Conservation (phyloP, 2,797 vertebrate genomes). For the Myiotriccus ornatus region DNA sequence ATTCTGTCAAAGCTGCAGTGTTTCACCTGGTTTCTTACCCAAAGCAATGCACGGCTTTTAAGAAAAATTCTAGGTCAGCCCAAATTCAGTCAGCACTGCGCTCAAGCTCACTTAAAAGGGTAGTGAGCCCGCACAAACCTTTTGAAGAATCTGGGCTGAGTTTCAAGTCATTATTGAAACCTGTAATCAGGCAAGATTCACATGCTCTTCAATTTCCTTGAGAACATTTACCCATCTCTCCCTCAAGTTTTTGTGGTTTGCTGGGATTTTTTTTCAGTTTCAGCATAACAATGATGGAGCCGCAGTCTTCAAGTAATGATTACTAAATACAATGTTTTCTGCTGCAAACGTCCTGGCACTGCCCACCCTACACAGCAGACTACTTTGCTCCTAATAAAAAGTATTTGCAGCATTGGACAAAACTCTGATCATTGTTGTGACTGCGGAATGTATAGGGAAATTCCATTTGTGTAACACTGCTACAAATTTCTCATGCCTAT, state of each 20-base stretch:
- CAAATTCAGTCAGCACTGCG: slow-evolving; percentile 30
- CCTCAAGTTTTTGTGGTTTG: slow-evolving; percentile 3
- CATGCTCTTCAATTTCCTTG: not conserved
- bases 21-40: slow-evolving; percentile 32
- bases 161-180: slow-evolving; percentile 30
- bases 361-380: not conserved
- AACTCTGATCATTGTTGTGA: not conserved
- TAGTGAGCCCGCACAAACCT: not conserved
- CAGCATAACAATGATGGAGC: not conserved
- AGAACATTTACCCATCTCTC: not conserved
- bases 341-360: not conserved
- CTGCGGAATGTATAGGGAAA: not conserved
- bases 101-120: slow-evolving; percentile 6
- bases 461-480: not conserved
- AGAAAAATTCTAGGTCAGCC: not conserved
- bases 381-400: not conserved
- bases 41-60: slow-evolving; percentile 2
- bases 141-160: slow-evolving; percentile 38
- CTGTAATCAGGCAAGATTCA: slow-evolving; percentile 23
- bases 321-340: not conserved
- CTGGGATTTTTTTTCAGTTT: not conserved
- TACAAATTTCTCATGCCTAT: not conserved
- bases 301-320: not conserved
- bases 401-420: not conserved
- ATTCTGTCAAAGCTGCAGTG: not conserved